Evolutionary conservation across 2,797 vertebrate species (phyloP).

Genomic region (Neoniphon sammara): DNA sequence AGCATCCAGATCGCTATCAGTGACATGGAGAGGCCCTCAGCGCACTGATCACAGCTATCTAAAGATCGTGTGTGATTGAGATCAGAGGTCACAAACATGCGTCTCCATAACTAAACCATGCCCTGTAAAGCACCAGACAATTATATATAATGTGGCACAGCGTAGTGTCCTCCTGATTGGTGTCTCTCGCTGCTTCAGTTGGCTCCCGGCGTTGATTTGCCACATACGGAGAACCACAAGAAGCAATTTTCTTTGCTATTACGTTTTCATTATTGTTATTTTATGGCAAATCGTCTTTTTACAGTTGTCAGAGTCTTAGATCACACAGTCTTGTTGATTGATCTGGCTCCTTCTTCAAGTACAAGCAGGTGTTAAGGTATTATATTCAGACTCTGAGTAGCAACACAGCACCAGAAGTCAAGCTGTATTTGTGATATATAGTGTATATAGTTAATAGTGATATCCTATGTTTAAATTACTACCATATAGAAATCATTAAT

Average conservation of each 20-base stretch:
- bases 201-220: conserved; percentile 72
- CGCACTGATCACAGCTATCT: conserved; percentile 38
- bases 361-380: conserved; percentile 38
- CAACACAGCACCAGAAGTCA: conserved; percentile 29
- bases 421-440: conserved; percentile 29
- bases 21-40: conserved; percentile 67
- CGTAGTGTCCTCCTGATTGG: conserved; percentile 48
- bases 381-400: conserved; percentile 38
- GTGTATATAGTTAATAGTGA: conserved; percentile 31
- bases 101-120: conserved; percentile 68
- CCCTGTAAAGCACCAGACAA: conserved; percentile 48
- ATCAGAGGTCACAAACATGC: conserved; percentile 74
- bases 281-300: conserved; percentile 63
- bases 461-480: conserved; percentile 53
- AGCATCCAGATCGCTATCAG: conserved; percentile 66
- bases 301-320: conserved; percentile 40
- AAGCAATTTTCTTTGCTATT: conserved; percentile 79
- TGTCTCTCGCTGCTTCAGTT: conserved; percentile 61
- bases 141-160: conserved; percentile 19
- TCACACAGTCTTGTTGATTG: conserved; percentile 46
- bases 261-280: conserved; percentile 78
- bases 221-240: conserved; percentile 62
- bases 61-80: conserved; percentile 79
- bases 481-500: conserved; percentile 56
- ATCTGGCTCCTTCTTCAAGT: conserved; percentile 56